phyloP scores from a whole-genome alignment of 2,888 invertebrate genomes.

The Lochmaea capreae region DNA sequence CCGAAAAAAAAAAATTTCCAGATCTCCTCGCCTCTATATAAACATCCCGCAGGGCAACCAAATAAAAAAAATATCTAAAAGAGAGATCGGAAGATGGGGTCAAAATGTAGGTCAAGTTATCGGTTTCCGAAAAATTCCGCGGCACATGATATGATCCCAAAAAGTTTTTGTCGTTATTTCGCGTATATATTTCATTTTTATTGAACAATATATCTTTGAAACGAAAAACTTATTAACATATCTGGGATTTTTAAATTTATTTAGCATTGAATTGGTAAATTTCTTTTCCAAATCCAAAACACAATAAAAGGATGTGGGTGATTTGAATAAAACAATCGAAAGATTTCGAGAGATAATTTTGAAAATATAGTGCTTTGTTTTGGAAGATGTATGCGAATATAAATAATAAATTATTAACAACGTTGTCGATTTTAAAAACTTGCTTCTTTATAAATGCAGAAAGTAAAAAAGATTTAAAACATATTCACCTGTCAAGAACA shows the following conservation, averaged over 20 bases:
- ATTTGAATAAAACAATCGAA: slow-evolving; percentile 1
- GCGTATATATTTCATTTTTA: slow-evolving; percentile 20
- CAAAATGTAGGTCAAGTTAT: slow-evolving; percentile 11
- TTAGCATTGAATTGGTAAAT: neutral
- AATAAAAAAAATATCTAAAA: slow-evolving; percentile 3
- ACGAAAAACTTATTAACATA: slow-evolving; percentile 2
- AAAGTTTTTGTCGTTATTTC: slow-evolving; percentile 8
- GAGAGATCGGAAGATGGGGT: slow-evolving; percentile 2
- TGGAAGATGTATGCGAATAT: neutral
- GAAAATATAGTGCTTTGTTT: neutral
- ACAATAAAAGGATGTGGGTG: neutral
- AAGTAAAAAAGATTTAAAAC: no score
- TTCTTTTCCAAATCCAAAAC: neutral
- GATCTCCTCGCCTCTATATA: neutral
- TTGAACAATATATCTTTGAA: slow-evolving; percentile 2
- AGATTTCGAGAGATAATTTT: neutral
- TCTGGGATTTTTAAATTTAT: neutral
- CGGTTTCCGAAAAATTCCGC: neutral
- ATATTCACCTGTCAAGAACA: no score
- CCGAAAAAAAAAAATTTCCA: neutral
- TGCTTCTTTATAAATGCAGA: no score
- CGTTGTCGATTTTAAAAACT: no score
- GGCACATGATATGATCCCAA: neutral
- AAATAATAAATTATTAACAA: neutral
- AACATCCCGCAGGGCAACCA: slow-evolving; percentile 3